Percentiles rank a stretch among this genome's conserved stretches.
phyloP scores from a whole-genome alignment of 2,888 invertebrate genomes.

The Neuroscelio doddi region DNA sequence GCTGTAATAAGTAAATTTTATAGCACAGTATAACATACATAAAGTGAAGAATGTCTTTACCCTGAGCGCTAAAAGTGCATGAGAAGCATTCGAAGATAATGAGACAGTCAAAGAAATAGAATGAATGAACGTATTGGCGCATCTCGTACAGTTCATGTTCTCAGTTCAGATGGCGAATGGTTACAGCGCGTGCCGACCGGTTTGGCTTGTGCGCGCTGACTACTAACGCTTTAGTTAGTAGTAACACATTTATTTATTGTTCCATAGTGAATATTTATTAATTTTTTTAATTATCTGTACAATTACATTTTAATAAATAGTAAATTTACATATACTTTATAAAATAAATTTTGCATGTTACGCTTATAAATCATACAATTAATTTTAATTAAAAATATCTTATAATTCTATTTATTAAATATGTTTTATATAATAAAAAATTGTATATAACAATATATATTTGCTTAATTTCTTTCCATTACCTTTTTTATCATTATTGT shows the following conservation, averaged over 20 bases:
- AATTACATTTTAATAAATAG: too few relatives aligned
- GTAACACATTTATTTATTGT: constrained; percentile 55
- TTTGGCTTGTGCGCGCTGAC: constrained; percentile 60
- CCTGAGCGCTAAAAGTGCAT: constrained; percentile 12
- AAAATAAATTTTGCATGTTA: too few relatives aligned
- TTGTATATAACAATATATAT: too few relatives aligned
- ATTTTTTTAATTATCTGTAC: too few relatives aligned
- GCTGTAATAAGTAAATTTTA: too few relatives aligned
- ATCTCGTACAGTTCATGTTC: constrained; percentile 17
- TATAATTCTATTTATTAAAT: too few relatives aligned
- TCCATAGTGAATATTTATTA: too few relatives aligned
- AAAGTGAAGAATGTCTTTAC: constrained; percentile 27
- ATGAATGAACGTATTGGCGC: constrained; percentile 26
- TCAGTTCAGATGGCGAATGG: constrained; percentile 35
- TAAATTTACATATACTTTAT: too few relatives aligned
- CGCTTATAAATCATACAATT: too few relatives aligned
- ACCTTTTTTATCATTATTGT: neutral
- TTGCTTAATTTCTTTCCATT: neutral
- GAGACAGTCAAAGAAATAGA: constrained; percentile 32
- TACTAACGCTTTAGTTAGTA: constrained; percentile 49
- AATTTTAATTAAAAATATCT: too few relatives aligned
- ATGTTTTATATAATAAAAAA: too few relatives aligned
- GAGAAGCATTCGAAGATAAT: constrained; percentile 24
- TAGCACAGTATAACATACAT: neutral
- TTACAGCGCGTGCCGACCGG: constrained; percentile 64